phyloP scores from a whole-genome alignment of 2,113 vertebrate genomes.

The Pantherophis guttatus region DNA sequence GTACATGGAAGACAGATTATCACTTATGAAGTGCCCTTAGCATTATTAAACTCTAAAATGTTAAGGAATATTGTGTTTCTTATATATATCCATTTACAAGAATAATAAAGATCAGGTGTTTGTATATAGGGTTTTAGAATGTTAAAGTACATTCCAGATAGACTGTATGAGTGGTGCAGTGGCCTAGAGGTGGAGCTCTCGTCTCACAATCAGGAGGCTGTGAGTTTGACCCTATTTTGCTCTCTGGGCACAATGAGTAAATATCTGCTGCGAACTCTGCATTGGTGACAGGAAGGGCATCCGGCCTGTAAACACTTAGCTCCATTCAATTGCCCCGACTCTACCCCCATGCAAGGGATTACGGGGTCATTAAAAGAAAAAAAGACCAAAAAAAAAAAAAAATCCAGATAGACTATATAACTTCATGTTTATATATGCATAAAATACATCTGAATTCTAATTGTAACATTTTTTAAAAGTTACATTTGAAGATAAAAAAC shows the following conservation, averaged over 20 bases:
- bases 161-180: not conserved
- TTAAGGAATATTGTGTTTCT: not conserved
- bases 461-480: conserved; percentile 64
- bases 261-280: too few species aligned
- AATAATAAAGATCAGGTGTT: not conserved
- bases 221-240: too few species aligned
- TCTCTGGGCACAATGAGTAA: too few species aligned
- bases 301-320: too few species aligned
- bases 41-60: not conserved
- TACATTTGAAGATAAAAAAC: conserved; percentile 96
- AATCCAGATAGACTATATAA: not conserved
- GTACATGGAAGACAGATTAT: not conserved
- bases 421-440: not conserved
- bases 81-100: not conserved
- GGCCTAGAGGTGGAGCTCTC: too few species aligned
- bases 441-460: not conserved
- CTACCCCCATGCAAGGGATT: too few species aligned
- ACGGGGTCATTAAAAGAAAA: too few species aligned
- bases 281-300: too few species aligned
- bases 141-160: not conserved
- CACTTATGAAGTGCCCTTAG: not conserved
- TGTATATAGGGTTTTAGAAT: not conserved
- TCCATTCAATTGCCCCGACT: too few species aligned
- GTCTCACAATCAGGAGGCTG: too few species aligned
- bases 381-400: too few species aligned